Evolutionary conservation across 2,888 invertebrate species (phyloP).

Genomic region (Drosophila setosimentum): DNA sequence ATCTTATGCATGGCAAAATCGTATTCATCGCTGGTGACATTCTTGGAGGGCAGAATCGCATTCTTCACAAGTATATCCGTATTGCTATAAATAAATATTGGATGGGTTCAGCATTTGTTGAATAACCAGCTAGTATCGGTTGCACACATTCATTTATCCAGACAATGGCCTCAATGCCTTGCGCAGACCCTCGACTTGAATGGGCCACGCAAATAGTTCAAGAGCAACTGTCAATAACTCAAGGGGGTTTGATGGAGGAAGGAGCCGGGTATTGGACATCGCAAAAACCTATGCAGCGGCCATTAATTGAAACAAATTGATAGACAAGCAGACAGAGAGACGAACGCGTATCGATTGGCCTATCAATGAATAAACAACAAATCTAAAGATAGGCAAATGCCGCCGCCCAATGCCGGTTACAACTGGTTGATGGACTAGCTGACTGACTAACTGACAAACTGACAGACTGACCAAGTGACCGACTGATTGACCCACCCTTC

Average conservation of each 20-base stretch:
- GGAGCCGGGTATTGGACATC: neutral
- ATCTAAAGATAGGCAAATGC: conserved; percentile 55
- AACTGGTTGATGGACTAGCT: conserved; percentile 50
- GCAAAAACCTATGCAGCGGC: conserved; percentile 64
- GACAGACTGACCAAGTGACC: neutral
- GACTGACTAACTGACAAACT: neutral
- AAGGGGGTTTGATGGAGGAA: conserved; percentile 8
- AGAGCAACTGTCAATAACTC: conserved; percentile 69
- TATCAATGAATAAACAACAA: conserved; percentile 61
- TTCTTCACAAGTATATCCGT: conserved; percentile 85
- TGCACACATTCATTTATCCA: conserved; percentile 15
- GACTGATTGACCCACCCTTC: conserved; percentile 36
- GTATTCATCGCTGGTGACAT: conserved; percentile 87
- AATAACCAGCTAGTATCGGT: conserved; percentile 41
- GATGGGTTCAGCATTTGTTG: conserved; percentile 11
- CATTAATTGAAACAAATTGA: conserved; percentile 80
- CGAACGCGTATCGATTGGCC: conserved; percentile 65
- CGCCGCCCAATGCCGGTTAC: conserved; percentile 62
- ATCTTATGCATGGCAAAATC: conserved; percentile 85
- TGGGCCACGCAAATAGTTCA: conserved; percentile 57
- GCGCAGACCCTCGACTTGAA: conserved; percentile 23
- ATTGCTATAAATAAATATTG: conserved; percentile 84
- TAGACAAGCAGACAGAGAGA: conserved; percentile 40
- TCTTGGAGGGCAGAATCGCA: conserved; percentile 81
- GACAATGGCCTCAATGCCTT: conserved; percentile 29